phyloP scores from a whole-genome alignment of 1,140 invertebrate species.

The Papilio aristodemus region DNA sequence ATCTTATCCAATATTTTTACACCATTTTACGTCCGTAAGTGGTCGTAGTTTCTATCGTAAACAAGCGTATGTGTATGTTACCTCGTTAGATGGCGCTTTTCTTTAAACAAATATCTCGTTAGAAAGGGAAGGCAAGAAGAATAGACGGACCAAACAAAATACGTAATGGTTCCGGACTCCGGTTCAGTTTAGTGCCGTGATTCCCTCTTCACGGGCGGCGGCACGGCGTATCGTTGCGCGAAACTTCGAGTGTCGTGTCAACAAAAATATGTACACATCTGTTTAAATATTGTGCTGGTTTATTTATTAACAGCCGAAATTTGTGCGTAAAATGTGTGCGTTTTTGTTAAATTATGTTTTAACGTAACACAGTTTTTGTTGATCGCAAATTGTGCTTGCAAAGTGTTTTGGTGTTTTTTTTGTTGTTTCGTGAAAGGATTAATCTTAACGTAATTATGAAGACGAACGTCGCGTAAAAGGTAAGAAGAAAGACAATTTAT shows the following conservation, averaged over 20 bases:
- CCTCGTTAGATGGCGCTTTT: conserved; percentile 52
- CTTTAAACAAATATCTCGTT: conserved; percentile 35
- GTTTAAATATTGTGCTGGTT: conserved; percentile 75
- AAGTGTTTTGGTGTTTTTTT: conserved; percentile 65
- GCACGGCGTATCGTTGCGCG: conserved; percentile 35
- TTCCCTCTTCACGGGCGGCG: conserved; percentile 49
- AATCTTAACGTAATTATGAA: conserved; percentile 69
- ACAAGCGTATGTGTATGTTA: not conserved
- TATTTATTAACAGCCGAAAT: conserved; percentile 63
- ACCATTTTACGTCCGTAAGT: not conserved
- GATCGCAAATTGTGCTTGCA: conserved; percentile 59
- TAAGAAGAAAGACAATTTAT: conserved; percentile 54
- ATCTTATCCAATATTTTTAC: no score
- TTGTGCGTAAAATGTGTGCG: conserved; percentile 56
- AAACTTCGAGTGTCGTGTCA: conserved; percentile 54
- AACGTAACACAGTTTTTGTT: conserved; percentile 45
- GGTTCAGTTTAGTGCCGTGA: conserved; percentile 60
- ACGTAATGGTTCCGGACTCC: conserved; percentile 48
- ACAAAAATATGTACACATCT: conserved; percentile 76
- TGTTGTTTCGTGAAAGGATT: conserved; percentile 75
- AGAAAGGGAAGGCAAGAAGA: conserved; percentile 58
- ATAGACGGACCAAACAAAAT: conserved; percentile 57
- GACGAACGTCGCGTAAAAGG: conserved; percentile 66
- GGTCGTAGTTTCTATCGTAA: not conserved
- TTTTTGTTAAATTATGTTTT: conserved; percentile 43